Percentiles rank a stretch among this genome's conserved stretches.
Conservation (phyloP, 1,140 invertebrate genomes). For the Catajapyx aquilonaris region DNA sequence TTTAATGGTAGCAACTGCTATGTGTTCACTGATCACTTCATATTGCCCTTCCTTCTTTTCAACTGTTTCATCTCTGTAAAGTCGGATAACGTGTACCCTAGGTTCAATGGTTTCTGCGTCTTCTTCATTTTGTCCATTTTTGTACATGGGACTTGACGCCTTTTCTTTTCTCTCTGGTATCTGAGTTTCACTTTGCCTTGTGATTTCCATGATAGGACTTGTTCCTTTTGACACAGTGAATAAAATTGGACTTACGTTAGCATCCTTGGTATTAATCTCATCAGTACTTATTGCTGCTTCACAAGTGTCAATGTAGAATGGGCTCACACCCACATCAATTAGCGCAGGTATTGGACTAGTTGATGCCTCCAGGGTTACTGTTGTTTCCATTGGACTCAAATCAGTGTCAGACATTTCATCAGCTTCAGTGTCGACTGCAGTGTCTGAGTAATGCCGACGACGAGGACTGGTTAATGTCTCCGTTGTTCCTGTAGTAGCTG, state of each 20-base stretch:
- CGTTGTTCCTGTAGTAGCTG: conserved; percentile 17
- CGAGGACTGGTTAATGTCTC: conserved; percentile 24
- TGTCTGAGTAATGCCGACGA: conserved; percentile 18
- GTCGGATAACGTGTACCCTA: too few species aligned
- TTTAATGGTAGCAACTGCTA: too few species aligned
- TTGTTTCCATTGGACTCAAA: conserved; percentile 26
- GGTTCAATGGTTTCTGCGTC: neutral
- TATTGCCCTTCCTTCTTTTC: too few species aligned
- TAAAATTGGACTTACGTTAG: conserved; percentile 23
- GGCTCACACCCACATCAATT: conserved; percentile 16
- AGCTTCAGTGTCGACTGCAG: conserved; percentile 20
- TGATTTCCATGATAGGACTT: conserved; percentile 1
- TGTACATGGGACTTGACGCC: conserved; percentile 4
- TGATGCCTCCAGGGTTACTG: neutral
- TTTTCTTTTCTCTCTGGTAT: conserved; percentile 5
- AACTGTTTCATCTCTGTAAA: too few species aligned
- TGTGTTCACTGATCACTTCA: too few species aligned
- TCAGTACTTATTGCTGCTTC: conserved; percentile 26
- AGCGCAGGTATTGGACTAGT: neutral
- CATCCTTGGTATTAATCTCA: conserved; percentile 23
- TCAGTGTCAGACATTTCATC: conserved; percentile 30
- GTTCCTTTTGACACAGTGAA: neutral
- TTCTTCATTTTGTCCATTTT: neutral
- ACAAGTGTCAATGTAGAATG: conserved; percentile 21
- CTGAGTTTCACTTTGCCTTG: conserved; percentile 5